Conservation (phyloP, 2,888 invertebrate genomes). For the Drosophila sordidapex region DNA sequence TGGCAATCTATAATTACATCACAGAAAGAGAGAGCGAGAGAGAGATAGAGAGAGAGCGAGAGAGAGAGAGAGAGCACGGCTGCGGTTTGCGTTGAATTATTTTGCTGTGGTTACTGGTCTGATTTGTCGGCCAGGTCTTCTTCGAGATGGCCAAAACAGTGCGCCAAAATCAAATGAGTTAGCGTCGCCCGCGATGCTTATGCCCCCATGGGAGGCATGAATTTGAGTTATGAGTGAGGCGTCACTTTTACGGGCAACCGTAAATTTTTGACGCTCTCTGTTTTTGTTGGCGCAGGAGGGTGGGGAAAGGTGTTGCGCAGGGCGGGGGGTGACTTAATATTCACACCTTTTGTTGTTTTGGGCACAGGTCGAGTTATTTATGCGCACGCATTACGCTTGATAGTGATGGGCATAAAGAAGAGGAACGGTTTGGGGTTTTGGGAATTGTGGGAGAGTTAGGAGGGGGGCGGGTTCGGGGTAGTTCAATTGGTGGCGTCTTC, state of each 20-base stretch:
- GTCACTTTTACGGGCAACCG: constrained; percentile 72
- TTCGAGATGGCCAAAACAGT: constrained; percentile 16
- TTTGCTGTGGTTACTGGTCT: constrained; percentile 74
- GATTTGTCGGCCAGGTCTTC: constrained; percentile 69
- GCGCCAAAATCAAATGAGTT: constrained; percentile 72
- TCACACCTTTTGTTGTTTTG: constrained; percentile 71
- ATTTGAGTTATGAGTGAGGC: constrained; percentile 77
- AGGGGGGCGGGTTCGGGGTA: not conserved
- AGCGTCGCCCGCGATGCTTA: constrained; percentile 39
- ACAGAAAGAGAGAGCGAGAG: constrained; percentile 9
- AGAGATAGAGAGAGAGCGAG: constrained; percentile 4
- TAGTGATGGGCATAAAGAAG: constrained; percentile 54
- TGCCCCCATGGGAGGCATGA: constrained; percentile 73
- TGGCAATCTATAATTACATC: constrained; percentile 82
- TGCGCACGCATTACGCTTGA: constrained; percentile 73
- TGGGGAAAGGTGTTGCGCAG: constrained; percentile 1
- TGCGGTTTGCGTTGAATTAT: constrained; percentile 70
- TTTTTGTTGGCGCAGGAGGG: not conserved
- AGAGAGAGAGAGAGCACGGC: not conserved
- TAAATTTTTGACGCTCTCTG: constrained; percentile 65
- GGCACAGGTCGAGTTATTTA: constrained; percentile 68
- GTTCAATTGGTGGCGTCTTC: constrained; percentile 40
- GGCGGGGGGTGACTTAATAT: constrained; percentile 63
- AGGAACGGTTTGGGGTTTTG: constrained; percentile 6
- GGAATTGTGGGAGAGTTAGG: not conserved